phyloP scores from a whole-genome alignment of 2,888 invertebrate genomes.

The Lissonota sp. region DNA sequence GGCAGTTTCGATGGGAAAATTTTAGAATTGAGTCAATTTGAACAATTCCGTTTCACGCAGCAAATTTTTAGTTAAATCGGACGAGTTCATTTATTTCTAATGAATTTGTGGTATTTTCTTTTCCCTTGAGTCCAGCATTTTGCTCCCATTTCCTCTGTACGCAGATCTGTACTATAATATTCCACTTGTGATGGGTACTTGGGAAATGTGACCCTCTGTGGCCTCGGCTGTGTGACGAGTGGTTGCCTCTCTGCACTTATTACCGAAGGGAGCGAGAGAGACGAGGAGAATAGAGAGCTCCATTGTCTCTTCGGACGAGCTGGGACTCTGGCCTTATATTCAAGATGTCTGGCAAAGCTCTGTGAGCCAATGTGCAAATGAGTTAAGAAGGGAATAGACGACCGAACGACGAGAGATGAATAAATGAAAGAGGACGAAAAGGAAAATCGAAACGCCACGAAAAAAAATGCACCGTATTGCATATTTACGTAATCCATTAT shows the following conservation, averaged over 20 bases:
- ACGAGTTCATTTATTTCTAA: no score
- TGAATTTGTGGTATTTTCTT: no score
- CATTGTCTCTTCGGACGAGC: slow-evolving; percentile 54
- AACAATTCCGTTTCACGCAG: no score
- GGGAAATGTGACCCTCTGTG: slow-evolving; percentile 38
- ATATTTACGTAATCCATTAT: no score
- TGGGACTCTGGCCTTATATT: slow-evolving; percentile 37
- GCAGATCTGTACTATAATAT: slow-evolving; percentile 28
- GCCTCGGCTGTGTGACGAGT: slow-evolving; percentile 20
- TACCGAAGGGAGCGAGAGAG: neutral
- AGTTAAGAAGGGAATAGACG: slow-evolving; percentile 43
- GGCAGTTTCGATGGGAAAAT: no score
- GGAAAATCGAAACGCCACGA: slow-evolving; percentile 1
- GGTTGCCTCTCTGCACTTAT: slow-evolving; percentile 27
- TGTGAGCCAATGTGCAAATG: slow-evolving; percentile 59
- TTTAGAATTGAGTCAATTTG: no score
- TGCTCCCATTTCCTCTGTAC: no score
- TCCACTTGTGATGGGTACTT: slow-evolving; percentile 34
- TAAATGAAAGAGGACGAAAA: neutral
- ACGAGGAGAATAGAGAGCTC: neutral
- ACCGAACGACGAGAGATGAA: slow-evolving; percentile 1
- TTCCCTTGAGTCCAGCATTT: no score
- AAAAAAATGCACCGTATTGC: neutral
- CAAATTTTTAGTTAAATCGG: no score
- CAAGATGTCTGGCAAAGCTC: slow-evolving; percentile 45